phyloP scores from a whole-genome alignment of 2,113 vertebrate species.

The Macroglossus sobrinus region DNA sequence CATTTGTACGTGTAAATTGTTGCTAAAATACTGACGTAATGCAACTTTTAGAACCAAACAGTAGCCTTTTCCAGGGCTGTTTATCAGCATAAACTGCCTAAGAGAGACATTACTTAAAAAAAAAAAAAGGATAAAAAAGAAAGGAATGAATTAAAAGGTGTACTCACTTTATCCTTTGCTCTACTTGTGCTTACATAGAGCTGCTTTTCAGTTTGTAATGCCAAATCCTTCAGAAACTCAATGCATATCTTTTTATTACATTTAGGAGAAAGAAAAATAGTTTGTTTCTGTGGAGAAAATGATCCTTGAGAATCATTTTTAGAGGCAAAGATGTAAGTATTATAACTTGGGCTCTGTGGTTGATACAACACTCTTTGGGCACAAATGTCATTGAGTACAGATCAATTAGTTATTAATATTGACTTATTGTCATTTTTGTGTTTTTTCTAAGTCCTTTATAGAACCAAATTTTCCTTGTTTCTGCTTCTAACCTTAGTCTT shows the following conservation, averaged over 20 bases:
- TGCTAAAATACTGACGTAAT: not conserved
- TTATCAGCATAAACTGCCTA: not conserved
- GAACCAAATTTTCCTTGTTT: not conserved
- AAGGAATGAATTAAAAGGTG: not conserved
- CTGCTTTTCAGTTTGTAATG: not conserved
- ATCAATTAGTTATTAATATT: not conserved
- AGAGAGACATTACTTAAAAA: not conserved
- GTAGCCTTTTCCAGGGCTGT: not conserved
- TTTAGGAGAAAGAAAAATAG: not conserved
- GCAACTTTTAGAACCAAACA: not conserved
- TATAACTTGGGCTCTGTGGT: not conserved
- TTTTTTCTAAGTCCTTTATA: not conserved
- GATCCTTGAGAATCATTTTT: not conserved
- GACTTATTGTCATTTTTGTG: not conserved
- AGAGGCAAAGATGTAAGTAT: not conserved
- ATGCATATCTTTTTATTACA: not conserved
- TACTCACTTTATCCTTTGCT: not conserved
- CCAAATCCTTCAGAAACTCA: not conserved
- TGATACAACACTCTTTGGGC: not conserved
- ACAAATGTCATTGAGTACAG: not conserved
- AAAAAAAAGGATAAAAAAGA: not conserved
- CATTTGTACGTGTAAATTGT: not conserved
- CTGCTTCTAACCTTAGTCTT: not conserved
- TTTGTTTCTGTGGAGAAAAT: not conserved
- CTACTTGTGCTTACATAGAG: not conserved